phyloP scores from a whole-genome alignment of 2,113 vertebrate species.

The Crocuta crocuta region DNA sequence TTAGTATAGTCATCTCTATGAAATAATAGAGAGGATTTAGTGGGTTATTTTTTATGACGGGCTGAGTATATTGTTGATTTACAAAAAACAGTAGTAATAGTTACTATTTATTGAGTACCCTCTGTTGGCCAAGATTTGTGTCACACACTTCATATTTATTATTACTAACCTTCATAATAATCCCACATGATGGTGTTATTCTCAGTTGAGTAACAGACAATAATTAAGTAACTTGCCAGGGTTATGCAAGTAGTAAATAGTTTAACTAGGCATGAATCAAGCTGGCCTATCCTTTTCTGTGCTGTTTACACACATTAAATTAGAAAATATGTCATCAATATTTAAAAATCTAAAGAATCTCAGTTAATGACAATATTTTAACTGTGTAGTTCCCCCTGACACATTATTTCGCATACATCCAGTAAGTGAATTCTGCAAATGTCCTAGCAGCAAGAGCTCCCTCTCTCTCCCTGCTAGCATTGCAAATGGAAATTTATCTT shows the following conservation, averaged over 20 bases:
- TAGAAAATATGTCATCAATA: neutral
- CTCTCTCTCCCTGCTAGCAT: neutral
- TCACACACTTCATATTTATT: neutral
- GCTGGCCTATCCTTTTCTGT: neutral
- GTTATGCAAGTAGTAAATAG: neutral
- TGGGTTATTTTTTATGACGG: neutral
- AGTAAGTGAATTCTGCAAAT: neutral
- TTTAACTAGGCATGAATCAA: neutral
- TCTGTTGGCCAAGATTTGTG: neutral
- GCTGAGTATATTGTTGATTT: neutral
- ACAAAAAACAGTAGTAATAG: neutral
- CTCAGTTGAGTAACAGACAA: neutral
- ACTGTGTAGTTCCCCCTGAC: neutral
- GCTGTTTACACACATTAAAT: neutral
- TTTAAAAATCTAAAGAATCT: neutral
- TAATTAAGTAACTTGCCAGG: neutral
- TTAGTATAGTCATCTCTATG: slow-evolving; percentile 59
- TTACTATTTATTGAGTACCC: neutral
- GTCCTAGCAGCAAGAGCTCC: neutral
- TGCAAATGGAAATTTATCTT: neutral
- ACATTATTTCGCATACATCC: neutral
- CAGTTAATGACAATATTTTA: neutral
- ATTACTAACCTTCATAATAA: neutral
- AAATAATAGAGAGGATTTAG: slow-evolving; percentile 56
- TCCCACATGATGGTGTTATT: neutral